Conservation (phyloP, 1,140 invertebrate genomes). For the Aphelenchoides besseyi region DNA sequence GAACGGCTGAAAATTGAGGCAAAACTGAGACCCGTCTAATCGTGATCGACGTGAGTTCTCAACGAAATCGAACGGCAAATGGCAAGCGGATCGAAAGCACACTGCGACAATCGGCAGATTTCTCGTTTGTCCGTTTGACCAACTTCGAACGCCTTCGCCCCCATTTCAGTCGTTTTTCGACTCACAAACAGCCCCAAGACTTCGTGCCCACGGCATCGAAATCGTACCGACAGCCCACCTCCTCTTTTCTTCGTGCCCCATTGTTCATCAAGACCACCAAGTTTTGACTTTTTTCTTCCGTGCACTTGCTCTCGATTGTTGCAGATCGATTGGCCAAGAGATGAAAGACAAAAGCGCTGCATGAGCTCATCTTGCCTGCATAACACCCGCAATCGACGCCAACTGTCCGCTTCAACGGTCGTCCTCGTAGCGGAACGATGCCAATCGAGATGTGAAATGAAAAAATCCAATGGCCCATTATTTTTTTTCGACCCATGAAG, state of each 20-base stretch:
- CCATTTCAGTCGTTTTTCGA: constrained; percentile 2
- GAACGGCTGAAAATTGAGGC: background rate
- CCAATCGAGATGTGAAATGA: background rate
- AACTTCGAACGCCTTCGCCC: background rate
- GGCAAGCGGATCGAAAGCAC: background rate
- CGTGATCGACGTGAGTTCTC: background rate
- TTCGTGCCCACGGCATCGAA: background rate
- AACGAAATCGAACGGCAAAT: background rate
- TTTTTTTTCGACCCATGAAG: too few relatives aligned
- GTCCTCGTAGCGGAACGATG: background rate
- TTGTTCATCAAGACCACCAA: constrained; percentile 3
- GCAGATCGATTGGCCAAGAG: background rate
- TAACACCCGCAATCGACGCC: background rate
- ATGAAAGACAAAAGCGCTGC: background rate
- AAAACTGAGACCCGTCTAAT: background rate
- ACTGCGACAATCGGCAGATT: background rate
- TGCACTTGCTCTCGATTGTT: background rate
- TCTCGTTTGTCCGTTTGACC: constrained; percentile 5
- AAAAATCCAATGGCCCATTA: too few relatives aligned
- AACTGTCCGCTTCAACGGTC: background rate
- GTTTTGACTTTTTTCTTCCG: background rate
- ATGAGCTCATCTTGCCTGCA: background rate
- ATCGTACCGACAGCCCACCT: background rate
- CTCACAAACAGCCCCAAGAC: background rate
- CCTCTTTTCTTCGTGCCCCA: background rate